Evolutionary conservation across 2,888 invertebrate species (phyloP), one percentile per base, ranked within the genome.

Genomic region (Trachelus troglodyta): DNA sequence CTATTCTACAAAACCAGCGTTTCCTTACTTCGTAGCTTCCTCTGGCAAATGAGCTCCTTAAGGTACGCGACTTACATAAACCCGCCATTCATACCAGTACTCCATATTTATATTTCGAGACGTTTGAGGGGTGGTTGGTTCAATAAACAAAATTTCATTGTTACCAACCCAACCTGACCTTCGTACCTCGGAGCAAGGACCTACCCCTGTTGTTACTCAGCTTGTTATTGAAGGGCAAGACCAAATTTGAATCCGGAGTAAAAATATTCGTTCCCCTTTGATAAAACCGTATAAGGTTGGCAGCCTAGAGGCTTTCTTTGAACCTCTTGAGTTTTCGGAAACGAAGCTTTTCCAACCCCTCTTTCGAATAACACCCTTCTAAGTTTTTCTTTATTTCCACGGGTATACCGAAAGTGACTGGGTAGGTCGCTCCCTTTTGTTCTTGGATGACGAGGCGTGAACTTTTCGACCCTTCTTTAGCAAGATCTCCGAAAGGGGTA

Each of bases 1-100:
- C 40, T 40, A 40, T 69, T 69, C 33, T 33, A 12, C 31, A 11
- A 3, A 31, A 6, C 31, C 12, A 6, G 31, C 71, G 31, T 34
- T 35, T 35, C 74, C 35, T 12, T 74, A 31, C 35, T n/a, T 35
- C 74, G n/a, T 74, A 35, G 37, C n/a, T 56, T 81, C 76, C 77
- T 79, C 75, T 79, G 75, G 79, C 75, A 80, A 80, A 80, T 80
- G 77, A 81, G 77, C 74, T 78, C 69, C 33, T 33, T 34, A 74
- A 74, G 23, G 34, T 23, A n/a, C 34, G 34, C 35, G 35, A 35
- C 37, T 74, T 34, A 23, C 35, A 71, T 35, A 35, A 35, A 35
- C 23, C 74, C 74, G 12, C 74, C 23, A 74, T 35, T 74, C 74
- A 23, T 37, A 12, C 74, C 30, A 23, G n/a, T n/a, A 30, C 35